Evolutionary conservation across 2,888 invertebrate genomes (phyloP), one percentile per base, ranked within the genome.

Genomic region (Caenorhabditis sp.): DNA sequence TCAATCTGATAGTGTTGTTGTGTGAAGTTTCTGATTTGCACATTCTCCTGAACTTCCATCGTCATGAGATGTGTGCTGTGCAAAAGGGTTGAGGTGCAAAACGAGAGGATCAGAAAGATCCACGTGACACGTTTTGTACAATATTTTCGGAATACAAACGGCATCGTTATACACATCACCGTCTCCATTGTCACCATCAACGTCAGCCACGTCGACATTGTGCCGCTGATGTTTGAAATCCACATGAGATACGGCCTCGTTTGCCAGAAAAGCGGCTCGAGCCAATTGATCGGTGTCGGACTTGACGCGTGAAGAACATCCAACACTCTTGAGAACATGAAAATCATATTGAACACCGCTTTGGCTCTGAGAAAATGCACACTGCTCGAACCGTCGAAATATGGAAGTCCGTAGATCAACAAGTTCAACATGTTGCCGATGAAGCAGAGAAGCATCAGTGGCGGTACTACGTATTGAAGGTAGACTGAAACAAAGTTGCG

Each of bases 161-260:
- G 85, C 54, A 78, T 68, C 57, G 79, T 73, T n/a, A 85, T 81
- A 65, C 85, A 85, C 71, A 85, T 69, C 14, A 83, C 82, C 1
- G 85, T 85, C 59, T 85, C 84, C 55, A 85, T 77, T 24, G 85
- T 84, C 3, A 85, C 83, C 61, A 83, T 74, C 17, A 85, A 61
- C 8, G 85, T 85, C 53, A 85, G 66, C 84, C 85, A 85, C 6
- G 85, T 85, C 5, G 84, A 80, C 68, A 85, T 73, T 4, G 85
- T 85, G 37, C 85, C 85, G 57, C 82, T 79, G 53, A 85, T 82
- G 58, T 85, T 85, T n/a, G 83, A 84, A n/a, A 84, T 68, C 21
- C 79, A 82, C 69, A 85, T 84, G 54, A 84, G 71, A 68, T 79
- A 84, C 6, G 83, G 81, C 24, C 82, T 73, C n/a, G 84, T 79